Base-by-base conservation (phyloP, 53 echinoderm and acorn worm genomes). In the Paracentrotus lividus region DNA sequence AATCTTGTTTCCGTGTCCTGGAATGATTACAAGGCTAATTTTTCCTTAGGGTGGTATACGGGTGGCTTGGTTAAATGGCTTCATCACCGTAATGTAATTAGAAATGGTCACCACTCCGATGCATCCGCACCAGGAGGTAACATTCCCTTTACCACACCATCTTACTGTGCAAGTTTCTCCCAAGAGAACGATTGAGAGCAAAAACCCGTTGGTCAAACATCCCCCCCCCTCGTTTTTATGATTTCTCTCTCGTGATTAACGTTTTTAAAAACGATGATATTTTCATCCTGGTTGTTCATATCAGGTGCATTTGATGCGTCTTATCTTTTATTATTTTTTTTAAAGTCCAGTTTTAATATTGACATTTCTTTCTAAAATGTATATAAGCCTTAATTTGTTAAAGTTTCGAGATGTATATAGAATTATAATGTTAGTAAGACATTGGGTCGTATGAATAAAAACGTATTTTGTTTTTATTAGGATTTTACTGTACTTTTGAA, bases 11-110 rank as follows among this genome's bases (percentile, higher is more conserved):
- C 36, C 72, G 72, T 72, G 34, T 72, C 72, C 34, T 2, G 20
- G 12, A 4, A 66, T 66, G 12, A 9, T 33, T 32, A 66, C n/a
- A n/a, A n/a, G n/a, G n/a, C n/a, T n/a, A n/a, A n/a, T n/a, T n/a
- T n/a, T n/a, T n/a, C n/a, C 20, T 57, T 4, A 57, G 57, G 57
- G 21, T 7, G 16, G 7, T n/a, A 57, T 38, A 72, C 40, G 8
- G 32, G 32, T 20, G 5, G 20, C 36, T 16, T 38, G 16, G 36
- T 72, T 36, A 72, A 72, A 40, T 36, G 20, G 38, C 72, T 72
- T 72, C 40, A 72, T 72, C 38, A 72, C 40, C 4, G 40, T 36
- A 36, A 16, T 72, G 72, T 72, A 72, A 72, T 72, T 72, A 72
- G 18, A 72, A 20, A 38, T 20, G 18, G 72, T 40, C 72, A 38